phyloP scores from a whole-genome alignment of 2,888 invertebrate species.

The Amphipoea lucens region DNA sequence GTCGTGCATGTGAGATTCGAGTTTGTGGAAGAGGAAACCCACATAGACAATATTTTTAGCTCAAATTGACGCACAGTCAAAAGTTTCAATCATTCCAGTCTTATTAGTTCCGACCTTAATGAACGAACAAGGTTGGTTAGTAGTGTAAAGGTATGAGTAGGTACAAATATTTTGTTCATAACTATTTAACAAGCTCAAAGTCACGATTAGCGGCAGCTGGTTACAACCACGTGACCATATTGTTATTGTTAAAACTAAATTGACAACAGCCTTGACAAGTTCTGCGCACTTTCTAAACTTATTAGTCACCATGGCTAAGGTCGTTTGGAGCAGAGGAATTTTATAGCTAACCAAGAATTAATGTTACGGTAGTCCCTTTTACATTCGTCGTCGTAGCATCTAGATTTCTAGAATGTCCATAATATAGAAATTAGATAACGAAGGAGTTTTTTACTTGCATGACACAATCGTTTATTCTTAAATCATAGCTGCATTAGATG shows the following conservation, averaged over 20 bases:
- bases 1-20: background rate
- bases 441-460: background rate
- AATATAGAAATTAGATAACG: background rate
- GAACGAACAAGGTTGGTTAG: background rate
- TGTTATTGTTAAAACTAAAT: conserved; percentile 42
- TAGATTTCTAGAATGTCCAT: background rate
- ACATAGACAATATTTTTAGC: background rate
- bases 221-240: conserved; percentile 42
- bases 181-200: conserved; percentile 26
- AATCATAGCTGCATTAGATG: background rate
- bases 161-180: conserved; percentile 5
- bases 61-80: background rate
- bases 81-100: background rate
- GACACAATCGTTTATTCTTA: background rate
- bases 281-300: conserved; percentile 53
- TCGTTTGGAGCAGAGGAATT: conserved; percentile 12
- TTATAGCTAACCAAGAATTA: background rate
- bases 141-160: background rate
- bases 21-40: too few species aligned
- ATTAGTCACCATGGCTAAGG: conserved; percentile 37
- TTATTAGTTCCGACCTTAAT: background rate
- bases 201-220: conserved; percentile 42
- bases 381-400: background rate
- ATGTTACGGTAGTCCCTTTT: background rate
- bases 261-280: conserved; percentile 49